phyloP scores from a whole-genome alignment of 2,888 invertebrate genomes.

The Cancer borealis region DNA sequence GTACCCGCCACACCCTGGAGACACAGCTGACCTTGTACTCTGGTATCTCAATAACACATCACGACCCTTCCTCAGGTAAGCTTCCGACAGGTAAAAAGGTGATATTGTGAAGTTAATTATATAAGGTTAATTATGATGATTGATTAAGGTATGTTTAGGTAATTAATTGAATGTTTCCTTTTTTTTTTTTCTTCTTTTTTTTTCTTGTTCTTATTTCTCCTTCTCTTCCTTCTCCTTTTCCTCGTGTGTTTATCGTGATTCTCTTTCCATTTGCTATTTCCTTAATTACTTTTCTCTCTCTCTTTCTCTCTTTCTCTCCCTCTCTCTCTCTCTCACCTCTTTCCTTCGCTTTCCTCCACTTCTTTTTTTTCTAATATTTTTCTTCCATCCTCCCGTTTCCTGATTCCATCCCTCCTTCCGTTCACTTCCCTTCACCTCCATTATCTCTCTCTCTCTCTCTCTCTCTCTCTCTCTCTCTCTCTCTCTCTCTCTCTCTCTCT shows the following conservation, averaged over 20 bases:
- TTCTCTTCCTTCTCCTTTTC: neutral
- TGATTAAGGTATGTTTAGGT: neutral
- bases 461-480: neutral
- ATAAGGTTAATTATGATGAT: neutral
- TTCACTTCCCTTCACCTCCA: neutral
- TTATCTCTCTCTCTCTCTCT: neutral
- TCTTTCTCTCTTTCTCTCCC: neutral
- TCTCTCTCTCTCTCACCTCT: neutral
- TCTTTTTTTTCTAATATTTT: neutral
- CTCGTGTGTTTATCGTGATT: neutral
- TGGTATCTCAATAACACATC: slow-evolving; percentile 70
- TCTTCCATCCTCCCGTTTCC: neutral
- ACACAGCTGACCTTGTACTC: slow-evolving; percentile 58
- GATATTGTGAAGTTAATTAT: neutral
- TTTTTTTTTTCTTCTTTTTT: neutral
- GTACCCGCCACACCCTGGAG: slow-evolving; percentile 50
- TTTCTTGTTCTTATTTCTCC: neutral
- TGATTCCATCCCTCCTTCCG: neutral
- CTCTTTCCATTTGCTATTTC: neutral
- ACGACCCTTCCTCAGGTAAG: slow-evolving; percentile 62
- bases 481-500: neutral
- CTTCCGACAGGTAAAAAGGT: neutral
- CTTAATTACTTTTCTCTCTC: slow-evolving; percentile 25
- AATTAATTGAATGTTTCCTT: neutral
- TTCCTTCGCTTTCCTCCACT: neutral